Conservation (phyloP, 1,140 invertebrate genomes). For the Sipha flava region DNA sequence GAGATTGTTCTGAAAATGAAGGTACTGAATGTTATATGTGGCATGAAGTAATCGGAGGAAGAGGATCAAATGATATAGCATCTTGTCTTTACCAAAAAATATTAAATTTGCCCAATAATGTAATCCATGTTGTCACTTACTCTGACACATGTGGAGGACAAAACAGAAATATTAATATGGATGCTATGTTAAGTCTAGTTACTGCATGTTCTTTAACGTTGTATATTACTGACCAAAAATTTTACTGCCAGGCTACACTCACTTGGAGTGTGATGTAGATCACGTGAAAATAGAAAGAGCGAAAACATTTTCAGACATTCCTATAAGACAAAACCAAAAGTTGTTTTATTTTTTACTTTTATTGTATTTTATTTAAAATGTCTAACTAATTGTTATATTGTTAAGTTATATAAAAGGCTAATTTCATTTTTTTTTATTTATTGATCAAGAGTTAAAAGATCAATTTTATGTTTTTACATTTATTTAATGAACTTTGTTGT, state of each 20-base stretch:
- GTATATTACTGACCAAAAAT: constrained; percentile 4
- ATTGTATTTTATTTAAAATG: too few species aligned
- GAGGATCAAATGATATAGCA: constrained; percentile 18
- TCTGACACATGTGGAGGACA: constrained; percentile 32
- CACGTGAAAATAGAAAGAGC: constrained; percentile 13
- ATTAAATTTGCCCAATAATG: constrained; percentile 8
- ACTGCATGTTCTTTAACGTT: neutral
- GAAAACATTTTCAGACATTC: neutral
- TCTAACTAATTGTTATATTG: too few species aligned
- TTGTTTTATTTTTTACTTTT: too few species aligned
- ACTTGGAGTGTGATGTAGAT: constrained; percentile 24
- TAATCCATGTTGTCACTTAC: constrained; percentile 9
- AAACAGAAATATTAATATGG: constrained; percentile 30
- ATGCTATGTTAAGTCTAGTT: constrained; percentile 3
- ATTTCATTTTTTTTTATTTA: too few species aligned
- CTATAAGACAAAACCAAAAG: neutral
- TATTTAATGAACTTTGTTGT: too few species aligned
- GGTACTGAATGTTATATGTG: constrained; percentile 39
- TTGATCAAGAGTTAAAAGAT: too few species aligned
- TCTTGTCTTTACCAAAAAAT: neutral
- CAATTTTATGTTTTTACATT: too few species aligned
- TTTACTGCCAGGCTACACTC: constrained; percentile 9
- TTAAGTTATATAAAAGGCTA: too few species aligned
- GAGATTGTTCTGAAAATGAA: constrained; percentile 7
- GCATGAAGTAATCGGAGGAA: constrained; percentile 38